phyloP scores from a whole-genome alignment of 2,113 vertebrate genomes.

The Neodon shergylaensis region DNA sequence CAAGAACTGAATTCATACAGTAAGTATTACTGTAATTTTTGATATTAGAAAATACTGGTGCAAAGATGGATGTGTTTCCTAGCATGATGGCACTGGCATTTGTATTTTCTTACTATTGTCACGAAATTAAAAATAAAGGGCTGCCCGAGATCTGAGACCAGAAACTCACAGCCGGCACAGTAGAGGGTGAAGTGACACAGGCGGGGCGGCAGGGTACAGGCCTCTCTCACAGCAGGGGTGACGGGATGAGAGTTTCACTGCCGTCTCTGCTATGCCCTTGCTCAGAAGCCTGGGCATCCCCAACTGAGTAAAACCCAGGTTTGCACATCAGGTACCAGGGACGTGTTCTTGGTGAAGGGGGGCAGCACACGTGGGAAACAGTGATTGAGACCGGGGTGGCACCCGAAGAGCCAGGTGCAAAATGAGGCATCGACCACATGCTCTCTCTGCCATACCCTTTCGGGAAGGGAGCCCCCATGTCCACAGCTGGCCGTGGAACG shows the following conservation, averaged over 20 bases:
- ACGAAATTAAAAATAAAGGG: background rate
- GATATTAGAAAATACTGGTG: background rate
- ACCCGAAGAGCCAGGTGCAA: background rate
- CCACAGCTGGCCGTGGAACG: background rate
- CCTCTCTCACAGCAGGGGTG: background rate
- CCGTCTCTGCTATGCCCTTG: accelerated
- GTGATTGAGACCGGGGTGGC: too few relatives aligned
- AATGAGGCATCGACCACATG: too few relatives aligned
- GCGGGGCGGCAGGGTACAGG: accelerated
- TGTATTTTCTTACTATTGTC: accelerated
- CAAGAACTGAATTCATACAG: background rate
- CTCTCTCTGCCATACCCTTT: background rate
- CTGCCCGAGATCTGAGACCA: background rate
- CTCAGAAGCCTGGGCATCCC: background rate
- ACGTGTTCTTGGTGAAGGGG: background rate
- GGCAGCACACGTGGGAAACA: too few relatives aligned
- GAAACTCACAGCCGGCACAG: background rate
- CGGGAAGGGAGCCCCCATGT: background rate
- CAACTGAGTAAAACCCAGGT: accelerated
- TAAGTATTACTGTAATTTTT: too few relatives aligned
- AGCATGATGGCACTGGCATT: accelerated
- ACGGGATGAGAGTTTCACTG: too few relatives aligned
- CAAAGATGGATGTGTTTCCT: accelerated
- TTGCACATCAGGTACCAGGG: background rate
- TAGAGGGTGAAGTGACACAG: accelerated